These are phyloP conservation scores for Camptogramma bilineatum DNA, from an alignment of 2,888 invertebrate species.

Conservation along the genomic window DNA sequence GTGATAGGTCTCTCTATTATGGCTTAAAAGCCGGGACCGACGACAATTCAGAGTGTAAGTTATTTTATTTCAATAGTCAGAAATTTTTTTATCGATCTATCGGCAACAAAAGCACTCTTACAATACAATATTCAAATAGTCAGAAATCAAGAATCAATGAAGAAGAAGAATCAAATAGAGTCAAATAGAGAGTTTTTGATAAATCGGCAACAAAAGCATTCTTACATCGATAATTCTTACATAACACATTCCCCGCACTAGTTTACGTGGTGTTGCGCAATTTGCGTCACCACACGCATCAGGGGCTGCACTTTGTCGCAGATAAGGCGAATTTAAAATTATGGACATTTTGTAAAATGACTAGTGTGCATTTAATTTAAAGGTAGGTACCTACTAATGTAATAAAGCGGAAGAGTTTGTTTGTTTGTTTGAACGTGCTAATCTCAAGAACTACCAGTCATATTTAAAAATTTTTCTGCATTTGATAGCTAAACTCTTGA, in stretches of 20 bases:
- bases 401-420: too few species aligned
- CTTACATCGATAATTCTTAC: conserved; percentile 30
- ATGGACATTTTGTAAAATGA: not conserved
- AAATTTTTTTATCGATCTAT: not conserved
- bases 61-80: not conserved
- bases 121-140: too few species aligned
- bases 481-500: too few species aligned
- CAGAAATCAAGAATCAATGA: too few species aligned
- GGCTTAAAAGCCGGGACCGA: too few species aligned
- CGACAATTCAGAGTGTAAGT: not conserved
- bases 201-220: not conserved
- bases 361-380: not conserved
- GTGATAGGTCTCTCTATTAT: too few species aligned
- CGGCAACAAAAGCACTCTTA: conserved; percentile 1
- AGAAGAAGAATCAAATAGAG: too few species aligned
- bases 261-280: conserved; percentile 45
- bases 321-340: conserved; percentile 34
- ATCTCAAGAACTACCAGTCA: too few species aligned
- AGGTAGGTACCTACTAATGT: too few species aligned
- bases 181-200: too few species aligned
- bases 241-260: conserved; percentile 35
- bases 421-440: too few species aligned
- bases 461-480: too few species aligned
- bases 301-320: conserved; percentile 53
- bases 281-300: conserved; percentile 43